These are phyloP conservation scores for Mesoligia furuncula DNA, from an alignment of 2,888 invertebrate species.

Conservation along the genomic window DNA sequence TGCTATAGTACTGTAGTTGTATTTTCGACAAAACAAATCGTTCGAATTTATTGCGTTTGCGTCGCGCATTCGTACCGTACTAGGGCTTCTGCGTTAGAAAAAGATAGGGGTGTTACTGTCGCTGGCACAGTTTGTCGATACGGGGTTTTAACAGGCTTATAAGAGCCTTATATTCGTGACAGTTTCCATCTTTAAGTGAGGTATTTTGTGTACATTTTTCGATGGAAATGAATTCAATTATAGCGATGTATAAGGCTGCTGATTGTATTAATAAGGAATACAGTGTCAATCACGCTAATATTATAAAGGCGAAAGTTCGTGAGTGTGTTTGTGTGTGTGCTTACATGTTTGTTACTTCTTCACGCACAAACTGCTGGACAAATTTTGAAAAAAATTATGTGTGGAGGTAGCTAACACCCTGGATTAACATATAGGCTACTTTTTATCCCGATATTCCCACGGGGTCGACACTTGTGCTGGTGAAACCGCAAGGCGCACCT, in stretches of 20 bases:
- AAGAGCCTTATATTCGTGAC: background rate
- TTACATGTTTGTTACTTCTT: no score
- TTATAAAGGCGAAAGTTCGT: no score
- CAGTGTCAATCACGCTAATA: no score
- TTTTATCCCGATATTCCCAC: no score
- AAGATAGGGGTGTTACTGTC: constrained; percentile 12
- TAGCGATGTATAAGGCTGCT: background rate
- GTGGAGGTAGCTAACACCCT: no score
- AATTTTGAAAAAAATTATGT: no score
- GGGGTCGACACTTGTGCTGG: no score
- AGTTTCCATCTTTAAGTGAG: background rate
- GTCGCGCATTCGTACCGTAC: background rate
- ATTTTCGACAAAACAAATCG: background rate
- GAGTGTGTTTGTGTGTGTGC: no score
- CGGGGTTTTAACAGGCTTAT: background rate
- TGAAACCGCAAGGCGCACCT: no score
- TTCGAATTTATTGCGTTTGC: background rate
- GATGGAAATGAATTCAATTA: background rate
- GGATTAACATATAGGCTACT: no score
- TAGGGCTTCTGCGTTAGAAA: constrained; percentile 1
- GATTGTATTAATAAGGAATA: background rate
- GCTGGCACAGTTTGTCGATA: constrained; percentile 4
- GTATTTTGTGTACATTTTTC: background rate
- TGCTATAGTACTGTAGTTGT: no score
- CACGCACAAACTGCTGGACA: no score